Base-by-base conservation (phyloP, 2,888 invertebrate genomes). In the Agrypnus murinus region DNA sequence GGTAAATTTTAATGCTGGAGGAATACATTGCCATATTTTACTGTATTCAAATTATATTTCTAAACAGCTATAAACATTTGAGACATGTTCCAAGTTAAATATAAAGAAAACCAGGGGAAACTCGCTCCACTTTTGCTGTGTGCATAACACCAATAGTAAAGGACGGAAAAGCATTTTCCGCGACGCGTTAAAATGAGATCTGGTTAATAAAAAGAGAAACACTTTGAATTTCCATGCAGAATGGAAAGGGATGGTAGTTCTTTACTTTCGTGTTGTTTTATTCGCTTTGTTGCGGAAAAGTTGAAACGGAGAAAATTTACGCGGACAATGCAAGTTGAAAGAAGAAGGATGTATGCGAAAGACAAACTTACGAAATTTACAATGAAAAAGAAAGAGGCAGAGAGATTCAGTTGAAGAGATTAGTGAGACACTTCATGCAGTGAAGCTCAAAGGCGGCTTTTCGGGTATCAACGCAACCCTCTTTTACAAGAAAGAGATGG, bases 51-150 rank as follows among this genome's bases (percentile, higher is more conserved):
- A 74, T 77, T 77, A 72, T 74, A 76, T 67, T 74, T 71, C 75
- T 77, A 79, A 79, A 75, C 75, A 75, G 77, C 73, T 65, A 78
- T 79, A 78, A 78, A 78, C 73, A 79, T 77, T 79, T 78, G 75
- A 75, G 70, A 71, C 79, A 79, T 79, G 79, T 77, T 65, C 74
- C 72, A 73, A 75, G 65, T 77, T 74, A 64, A 69, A 67, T 69
- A 71, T 73, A 71, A 72, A 70, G 74, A 69, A 71, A 69, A 66
- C 62, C 66, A 25, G 66, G 65, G 62, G 60, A 70, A 65, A 48
- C 62, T 57, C 67, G 36, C 55, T 57, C 66, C 58, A 64, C 62
- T 58, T 50, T 34, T 45, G 31, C 45, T 46, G 43, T 46, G 43
- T 70, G 48, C 53, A 55, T 53, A 57, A 25, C 43, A 25, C 38